These are phyloP conservation scores for Hydrotaea diabolus DNA, from an alignment of 2,888 invertebrate genomes.

Conservation along the genomic window DNA sequence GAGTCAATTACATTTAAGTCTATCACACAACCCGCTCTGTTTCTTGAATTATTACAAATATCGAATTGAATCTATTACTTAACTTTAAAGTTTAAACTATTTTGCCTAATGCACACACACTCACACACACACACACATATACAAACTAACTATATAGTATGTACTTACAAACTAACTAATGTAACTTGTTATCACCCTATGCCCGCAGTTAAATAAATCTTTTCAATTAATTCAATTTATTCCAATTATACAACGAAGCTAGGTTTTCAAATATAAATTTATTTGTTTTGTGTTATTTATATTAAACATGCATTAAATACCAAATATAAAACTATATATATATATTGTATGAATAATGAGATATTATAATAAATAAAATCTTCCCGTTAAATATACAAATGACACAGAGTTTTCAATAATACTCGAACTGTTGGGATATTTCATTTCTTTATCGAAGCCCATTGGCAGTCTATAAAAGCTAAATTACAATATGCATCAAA, in stretches of 20 bases:
- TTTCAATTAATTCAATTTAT: conserved; percentile 6
- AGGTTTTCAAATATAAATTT: conserved; percentile 49
- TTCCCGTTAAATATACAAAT: neutral
- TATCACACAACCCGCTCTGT: conserved; percentile 17
- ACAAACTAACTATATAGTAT: no score
- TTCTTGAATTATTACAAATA: neutral
- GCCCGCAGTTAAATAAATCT: neutral
- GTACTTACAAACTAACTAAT: neutral
- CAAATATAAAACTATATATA: neutral
- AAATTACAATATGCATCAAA: no score
- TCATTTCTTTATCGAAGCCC: no score
- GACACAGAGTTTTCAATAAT: no score
- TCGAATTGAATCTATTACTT: conserved; percentile 13
- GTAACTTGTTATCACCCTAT: conserved; percentile 2
- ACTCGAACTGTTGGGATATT: no score
- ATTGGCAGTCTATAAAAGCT: no score
- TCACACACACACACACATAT: no score
- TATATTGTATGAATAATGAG: neutral
- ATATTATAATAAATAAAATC: neutral
- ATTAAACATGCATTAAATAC: no score
- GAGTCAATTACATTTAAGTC: conserved; percentile 62
- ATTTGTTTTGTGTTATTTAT: conserved; percentile 45
- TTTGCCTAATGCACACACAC: conserved; percentile 3
- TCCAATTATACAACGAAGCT: conserved; percentile 59
- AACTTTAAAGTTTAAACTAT: conserved; percentile 6